Evolutionary conservation across 2,113 vertebrate species (phyloP).

Genomic region (Pelvicachromis taeniatus): DNA sequence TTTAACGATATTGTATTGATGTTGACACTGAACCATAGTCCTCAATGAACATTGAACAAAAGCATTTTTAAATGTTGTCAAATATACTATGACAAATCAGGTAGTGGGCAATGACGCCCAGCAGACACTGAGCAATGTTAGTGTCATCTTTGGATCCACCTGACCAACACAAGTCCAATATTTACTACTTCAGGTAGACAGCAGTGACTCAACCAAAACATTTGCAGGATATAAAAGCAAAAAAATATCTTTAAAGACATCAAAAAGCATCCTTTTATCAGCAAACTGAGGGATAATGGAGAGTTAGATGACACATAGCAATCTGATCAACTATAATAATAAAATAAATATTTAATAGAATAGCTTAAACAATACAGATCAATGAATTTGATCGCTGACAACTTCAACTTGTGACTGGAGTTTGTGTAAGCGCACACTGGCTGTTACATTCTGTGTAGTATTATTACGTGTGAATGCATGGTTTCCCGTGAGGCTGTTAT

Average conservation of each 20-base stretch:
- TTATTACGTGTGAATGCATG: not conserved
- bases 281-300: not conserved
- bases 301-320: not conserved
- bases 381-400: not conserved
- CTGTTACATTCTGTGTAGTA: not conserved
- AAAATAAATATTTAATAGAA: not conserved
- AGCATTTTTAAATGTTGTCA: not conserved
- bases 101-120: not conserved
- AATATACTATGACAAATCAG: not conserved
- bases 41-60: not conserved
- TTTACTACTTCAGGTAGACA: not conserved
- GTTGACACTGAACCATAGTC: not conserved
- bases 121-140: not conserved
- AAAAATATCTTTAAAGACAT: not conserved
- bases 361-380: not conserved
- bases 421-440: not conserved
- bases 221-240: not conserved
- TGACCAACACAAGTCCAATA: not conserved
- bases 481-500: not conserved
- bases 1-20: not conserved
- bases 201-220: accelerated
- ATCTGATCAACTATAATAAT: not conserved
- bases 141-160: not conserved
- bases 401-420: not conserved
- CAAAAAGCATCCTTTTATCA: not conserved